Conservation (phyloP, 2,113 vertebrate genomes). For the Lepus timidus region DNA sequence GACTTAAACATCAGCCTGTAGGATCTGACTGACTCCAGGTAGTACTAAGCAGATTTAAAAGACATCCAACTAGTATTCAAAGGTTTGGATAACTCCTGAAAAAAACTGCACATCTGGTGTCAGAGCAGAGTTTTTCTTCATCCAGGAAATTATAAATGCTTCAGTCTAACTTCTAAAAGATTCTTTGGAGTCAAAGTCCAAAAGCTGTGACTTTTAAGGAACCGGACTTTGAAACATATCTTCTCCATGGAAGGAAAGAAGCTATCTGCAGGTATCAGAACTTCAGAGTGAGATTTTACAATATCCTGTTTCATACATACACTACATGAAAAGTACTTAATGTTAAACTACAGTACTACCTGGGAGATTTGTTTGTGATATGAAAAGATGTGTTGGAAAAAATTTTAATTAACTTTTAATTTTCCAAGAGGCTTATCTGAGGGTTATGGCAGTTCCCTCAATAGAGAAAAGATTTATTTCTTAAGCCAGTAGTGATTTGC, state of each 20-base stretch:
- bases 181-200: not conserved
- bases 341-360: not conserved
- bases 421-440: constrained; percentile 11
- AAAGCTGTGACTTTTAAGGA: not conserved
- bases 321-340: constrained; percentile 2
- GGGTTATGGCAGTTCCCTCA: not conserved
- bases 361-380: not conserved
- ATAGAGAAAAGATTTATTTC: not conserved
- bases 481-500: not conserved
- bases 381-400: not conserved
- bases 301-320: not conserved
- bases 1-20: not conserved
- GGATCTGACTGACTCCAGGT: not conserved
- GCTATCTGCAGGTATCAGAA: not conserved
- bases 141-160: not conserved
- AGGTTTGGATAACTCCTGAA: not conserved
- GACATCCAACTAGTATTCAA: not conserved
- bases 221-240: not conserved
- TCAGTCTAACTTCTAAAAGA: constrained; percentile 3
- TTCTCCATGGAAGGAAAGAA: not conserved
- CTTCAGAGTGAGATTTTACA: not conserved
- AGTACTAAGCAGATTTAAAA: not conserved
- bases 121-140: not conserved
- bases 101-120: not conserved
- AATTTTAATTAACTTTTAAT: constrained; percentile 37